Evolutionary conservation across 2,113 vertebrate genomes (phyloP), one percentile per base, ranked within the genome.

Genomic region (Poecile atricapillus): DNA sequence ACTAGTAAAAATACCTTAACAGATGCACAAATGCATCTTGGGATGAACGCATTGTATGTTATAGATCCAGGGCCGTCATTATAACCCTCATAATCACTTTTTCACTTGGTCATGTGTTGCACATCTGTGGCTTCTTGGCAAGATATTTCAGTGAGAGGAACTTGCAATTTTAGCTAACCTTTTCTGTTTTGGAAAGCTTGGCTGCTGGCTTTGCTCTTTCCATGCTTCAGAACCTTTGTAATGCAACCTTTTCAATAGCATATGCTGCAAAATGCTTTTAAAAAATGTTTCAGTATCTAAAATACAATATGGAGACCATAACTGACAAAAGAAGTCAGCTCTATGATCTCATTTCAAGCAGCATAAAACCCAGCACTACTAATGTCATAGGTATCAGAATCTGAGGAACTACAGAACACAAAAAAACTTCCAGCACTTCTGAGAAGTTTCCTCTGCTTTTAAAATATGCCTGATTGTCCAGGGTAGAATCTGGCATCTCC

Each of bases 21-120:
- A 96, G 90, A 95, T 95, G 90, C 41, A 87, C n/a, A 95, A 96
- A 81, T 79, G 56, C 65, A 95, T 74, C 79, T 94, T 89, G 94
- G 83, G 83, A 93, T 86, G 76, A 90, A 95, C 79, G 28, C 18
- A 75, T 93, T 83, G 78, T 88, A 64, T 12, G 7, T 90, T 95
- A 90, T 50, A 63, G 80, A 96, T 94, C 94, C 76, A 83, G 60
- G 49, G 37, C 49, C 93, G 71, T 75, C 64, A 65, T 93, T 92
- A 89, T 60, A 95, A 81, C 31, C 56, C 69, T 92, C 64, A 82
- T 95, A 93, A 95, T 81, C 79, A 81, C 88, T 97, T 75, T 89
- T 93, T 91, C 89, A 49, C 87, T 95, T 93, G 86, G 80, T 90
- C 83, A n/a, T 87, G 53, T 89, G 65, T 49, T 90, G 28, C 82